Evolutionary conservation across 2,797 vertebrate genomes (phyloP), one percentile per base, ranked within the genome.

Genomic region (Vultur gryphus): DNA sequence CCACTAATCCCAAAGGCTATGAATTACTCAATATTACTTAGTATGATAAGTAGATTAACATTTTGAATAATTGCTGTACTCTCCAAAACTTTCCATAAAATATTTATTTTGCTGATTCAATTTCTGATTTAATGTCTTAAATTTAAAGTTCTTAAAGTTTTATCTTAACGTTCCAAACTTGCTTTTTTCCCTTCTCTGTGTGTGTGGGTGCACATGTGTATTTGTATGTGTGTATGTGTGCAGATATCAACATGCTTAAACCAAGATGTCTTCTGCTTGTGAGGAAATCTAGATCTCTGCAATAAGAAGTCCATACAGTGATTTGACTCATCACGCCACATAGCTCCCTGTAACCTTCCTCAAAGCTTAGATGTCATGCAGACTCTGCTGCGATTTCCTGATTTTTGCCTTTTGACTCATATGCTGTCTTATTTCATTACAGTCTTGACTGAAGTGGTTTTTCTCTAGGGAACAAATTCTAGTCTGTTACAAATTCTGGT

Each of bases 201-300:
- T 41, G 12, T 48, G 44, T 24, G 7, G 19, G 39, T 4, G 1
- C 11, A 41, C 25, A 17, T 0, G 0, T 33, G 13, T 44, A 6
- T 65, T 82, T 35, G 0, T 5, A 3, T 35, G 31, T 16, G 7
- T 41, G 2, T 25, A 49, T 17, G 9, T 48, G 14, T 78, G 26
- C 10, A 48, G 18, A 14, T 55, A 57, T 8, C 17, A 66, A 17
- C 28, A 44, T n/a, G 23, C 10, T 48, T 84, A 64, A 87, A 46
- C 7, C 7, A 61, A 76, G 16, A 39, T 44, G 6, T 35, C 13
- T 43, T 72, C 16, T 39, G 9, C 10, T 54, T 57, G 6, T 48
- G n/a, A 78, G 37, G 15, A 87, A 80, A 81, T 70, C 15, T 39
- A 70, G 31, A 59, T 29, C 35, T 77, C 48, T 71, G 37, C 41